Percentiles rank a stretch among this genome's conserved stretches.
Evolutionary conservation across 2,113 vertebrate species (phyloP).

Genomic region (Paramormyrops kingsleyae): DNA sequence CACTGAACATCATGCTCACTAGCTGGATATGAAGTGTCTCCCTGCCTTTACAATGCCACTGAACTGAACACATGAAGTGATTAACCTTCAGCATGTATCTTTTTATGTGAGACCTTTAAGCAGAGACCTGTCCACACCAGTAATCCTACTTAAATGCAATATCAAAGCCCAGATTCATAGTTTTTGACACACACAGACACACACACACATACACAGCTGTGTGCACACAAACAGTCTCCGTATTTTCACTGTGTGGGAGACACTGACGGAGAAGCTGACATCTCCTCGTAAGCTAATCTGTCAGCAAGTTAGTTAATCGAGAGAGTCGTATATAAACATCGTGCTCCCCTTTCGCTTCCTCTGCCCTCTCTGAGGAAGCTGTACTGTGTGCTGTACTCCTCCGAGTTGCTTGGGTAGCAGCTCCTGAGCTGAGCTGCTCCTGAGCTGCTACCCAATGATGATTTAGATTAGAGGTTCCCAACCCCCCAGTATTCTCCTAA

Average conservation of each 20-base stretch:
- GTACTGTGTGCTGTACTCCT: neutral
- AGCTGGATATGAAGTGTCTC: too few relatives aligned
- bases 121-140: neutral
- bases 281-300: neutral
- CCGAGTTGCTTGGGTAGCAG: neutral
- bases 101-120: neutral
- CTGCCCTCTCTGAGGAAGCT: neutral
- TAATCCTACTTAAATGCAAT: neutral
- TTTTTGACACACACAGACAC: neutral
- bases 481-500: neutral
- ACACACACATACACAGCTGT: neutral
- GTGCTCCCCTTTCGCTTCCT: neutral
- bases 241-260: conserved; percentile 10
- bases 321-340: neutral
- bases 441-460: too few relatives aligned
- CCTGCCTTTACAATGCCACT: neutral
- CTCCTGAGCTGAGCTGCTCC: too few relatives aligned
- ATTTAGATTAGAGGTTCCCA: neutral
- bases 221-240: neutral
- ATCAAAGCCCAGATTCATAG: neutral
- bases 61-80: neutral
- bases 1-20: too few relatives aligned
- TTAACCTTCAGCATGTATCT: neutral
- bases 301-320: conserved; percentile 16
- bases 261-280: neutral